phyloP scores from a whole-genome alignment of 2,888 invertebrate species.

The Acrobasis suavella region DNA sequence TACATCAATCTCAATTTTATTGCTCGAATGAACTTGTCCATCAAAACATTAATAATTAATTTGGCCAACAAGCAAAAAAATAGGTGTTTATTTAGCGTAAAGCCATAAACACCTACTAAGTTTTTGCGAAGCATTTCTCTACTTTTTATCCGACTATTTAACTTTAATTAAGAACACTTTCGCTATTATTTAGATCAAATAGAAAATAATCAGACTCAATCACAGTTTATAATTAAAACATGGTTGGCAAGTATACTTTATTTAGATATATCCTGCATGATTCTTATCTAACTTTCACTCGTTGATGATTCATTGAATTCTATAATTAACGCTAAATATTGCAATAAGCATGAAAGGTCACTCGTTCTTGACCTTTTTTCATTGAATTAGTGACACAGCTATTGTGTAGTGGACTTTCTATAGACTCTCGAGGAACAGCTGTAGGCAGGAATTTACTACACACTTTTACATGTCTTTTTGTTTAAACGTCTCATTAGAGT shows the following conservation, averaged over 20 bases:
- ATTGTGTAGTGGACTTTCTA: slow-evolving; percentile 35
- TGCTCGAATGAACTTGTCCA: neutral
- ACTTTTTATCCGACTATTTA: slow-evolving; percentile 10
- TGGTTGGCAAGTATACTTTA: slow-evolving; percentile 20
- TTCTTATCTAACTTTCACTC: slow-evolving; percentile 71
- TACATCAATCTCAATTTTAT: neutral
- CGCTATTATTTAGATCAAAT: slow-evolving; percentile 19
- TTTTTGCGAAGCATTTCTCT: slow-evolving; percentile 1
- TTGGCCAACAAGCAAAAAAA: neutral
- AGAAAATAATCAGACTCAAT: slow-evolving; percentile 7
- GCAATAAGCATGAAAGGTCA: slow-evolving; percentile 56
- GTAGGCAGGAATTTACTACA: neutral
- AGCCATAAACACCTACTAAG: neutral
- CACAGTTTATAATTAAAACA: slow-evolving; percentile 12
- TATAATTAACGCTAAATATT: slow-evolving; percentile 72
- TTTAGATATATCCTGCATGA: slow-evolving; percentile 55
- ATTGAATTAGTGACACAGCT: slow-evolving; percentile 62
- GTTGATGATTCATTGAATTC: slow-evolving; percentile 67
- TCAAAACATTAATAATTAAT: neutral
- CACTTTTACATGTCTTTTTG: slow-evolving; percentile 12
- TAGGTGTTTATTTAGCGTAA: neutral
- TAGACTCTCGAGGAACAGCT: slow-evolving; percentile 23
- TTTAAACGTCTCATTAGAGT: slow-evolving; percentile 20
- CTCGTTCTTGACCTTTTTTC: slow-evolving; percentile 62
- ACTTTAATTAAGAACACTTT: slow-evolving; percentile 22